Evolutionary conservation across 2,113 vertebrate species (phyloP).

Genomic region (Orycteropus afer): DNA sequence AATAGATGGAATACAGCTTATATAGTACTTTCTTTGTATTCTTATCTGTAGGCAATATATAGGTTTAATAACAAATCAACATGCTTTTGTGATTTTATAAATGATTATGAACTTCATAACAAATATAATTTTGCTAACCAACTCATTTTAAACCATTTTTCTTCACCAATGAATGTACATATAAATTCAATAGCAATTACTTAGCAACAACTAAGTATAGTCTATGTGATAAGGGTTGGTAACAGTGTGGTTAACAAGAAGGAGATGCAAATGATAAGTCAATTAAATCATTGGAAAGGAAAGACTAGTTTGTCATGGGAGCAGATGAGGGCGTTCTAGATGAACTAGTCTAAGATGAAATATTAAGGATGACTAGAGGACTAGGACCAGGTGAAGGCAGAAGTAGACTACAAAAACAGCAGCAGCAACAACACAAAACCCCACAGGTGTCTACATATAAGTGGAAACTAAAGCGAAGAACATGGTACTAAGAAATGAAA

Average conservation of each 20-base stretch:
- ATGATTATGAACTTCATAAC: background rate
- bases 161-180: background rate
- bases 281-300: background rate
- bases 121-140: background rate
- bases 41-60: background rate
- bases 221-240: background rate
- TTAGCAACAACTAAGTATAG: background rate
- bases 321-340: background rate
- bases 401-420: background rate
- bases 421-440: no score
- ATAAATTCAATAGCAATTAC: background rate
- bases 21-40: background rate
- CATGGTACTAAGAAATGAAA: background rate
- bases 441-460: background rate
- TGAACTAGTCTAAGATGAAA: background rate
- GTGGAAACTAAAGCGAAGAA: background rate
- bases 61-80: background rate
- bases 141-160: background rate
- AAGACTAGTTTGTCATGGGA: background rate
- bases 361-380: background rate
- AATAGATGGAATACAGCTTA: background rate
- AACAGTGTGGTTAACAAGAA: background rate
- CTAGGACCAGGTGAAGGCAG: background rate
- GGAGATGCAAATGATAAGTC: background rate
- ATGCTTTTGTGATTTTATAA: background rate